Percentiles rank a stretch among this genome's conserved stretches.
phyloP scores from a whole-genome alignment of 2,797 vertebrate species.

The Cossypha caffra region DNA sequence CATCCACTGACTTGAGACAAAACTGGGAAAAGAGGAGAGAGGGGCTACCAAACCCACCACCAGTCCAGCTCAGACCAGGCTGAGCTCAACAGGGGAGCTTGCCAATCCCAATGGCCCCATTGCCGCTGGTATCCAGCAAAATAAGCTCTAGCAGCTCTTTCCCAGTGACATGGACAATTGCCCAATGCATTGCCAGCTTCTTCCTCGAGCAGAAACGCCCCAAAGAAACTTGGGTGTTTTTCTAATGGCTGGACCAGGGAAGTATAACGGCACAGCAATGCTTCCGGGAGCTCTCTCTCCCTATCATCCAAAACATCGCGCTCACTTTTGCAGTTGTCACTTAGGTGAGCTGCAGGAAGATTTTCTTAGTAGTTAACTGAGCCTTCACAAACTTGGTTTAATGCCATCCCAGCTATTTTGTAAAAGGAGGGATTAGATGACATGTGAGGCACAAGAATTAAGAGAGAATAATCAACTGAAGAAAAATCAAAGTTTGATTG shows the following conservation, averaged over 20 bases:
- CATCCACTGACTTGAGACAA: not conserved
- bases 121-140: accelerated
- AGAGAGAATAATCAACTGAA: not conserved
- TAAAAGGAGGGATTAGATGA: not conserved
- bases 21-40: not conserved
- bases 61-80: accelerated
- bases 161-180: not conserved
- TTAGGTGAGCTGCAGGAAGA: not conserved
- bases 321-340: not conserved
- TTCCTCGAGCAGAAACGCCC: not conserved
- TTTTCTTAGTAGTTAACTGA: not conserved
- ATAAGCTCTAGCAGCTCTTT: not conserved
- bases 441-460: not conserved
- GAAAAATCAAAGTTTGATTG: not conserved
- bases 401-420: not conserved
- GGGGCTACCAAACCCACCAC: not conserved
- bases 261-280: accelerated
- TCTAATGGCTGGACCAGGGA: not conserved
- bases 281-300: not conserved
- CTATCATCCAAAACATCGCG: accelerated
- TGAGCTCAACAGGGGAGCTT: not conserved
- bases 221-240: not conserved
- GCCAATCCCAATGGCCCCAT: accelerated
- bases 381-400: not conserved
- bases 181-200: not conserved